Base-by-base conservation (phyloP, 2,888 invertebrate species). In the Apeira syringaria region DNA sequence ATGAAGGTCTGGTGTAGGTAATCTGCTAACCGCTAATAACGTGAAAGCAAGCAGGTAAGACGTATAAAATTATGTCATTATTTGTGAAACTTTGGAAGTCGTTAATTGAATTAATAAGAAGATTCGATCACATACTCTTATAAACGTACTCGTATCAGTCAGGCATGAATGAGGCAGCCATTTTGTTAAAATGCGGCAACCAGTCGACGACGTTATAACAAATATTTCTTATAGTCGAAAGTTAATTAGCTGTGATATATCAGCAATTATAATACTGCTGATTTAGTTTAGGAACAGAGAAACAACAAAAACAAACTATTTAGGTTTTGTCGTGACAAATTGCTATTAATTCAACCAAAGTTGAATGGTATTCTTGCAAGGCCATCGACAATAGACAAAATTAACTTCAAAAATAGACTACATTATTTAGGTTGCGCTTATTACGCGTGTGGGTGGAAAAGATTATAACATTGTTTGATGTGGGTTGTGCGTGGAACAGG, bases 341-440 rank as follows among this genome's bases (percentile, higher is more conserved):
- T 44, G 38, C 25, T 25, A 38, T 32, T 33, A 38, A 22, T 25
- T 29, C 17, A 33, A 45, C 25, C 39, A 28, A 29, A 29, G 44
- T 39, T 39, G n/a, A n/a, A n/a, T 35, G 31, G 45, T 39, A 39
- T 25, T 45, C 27, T 15, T 31, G 35, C 45, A 46, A 47, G 47
- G 47, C 25, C 42, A 32, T 15, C 35, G 27, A 47, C 47, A 47
- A 47, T 39, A 38, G 42, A 18, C 35, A 35, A 35, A 43, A 47
- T 47, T 43, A 47, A 25, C 42, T 42, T 39, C 35, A 12, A 42
- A 47, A 42, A 47, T 43, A 42, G 39, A 56, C 46, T 46, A 10
- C 38, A 42, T 32, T 63, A 62, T 65, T 56, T 58, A 47, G 64
- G 59, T 64, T 62, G 57, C 50, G 61, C 38, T 45, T 38, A 34